These are phyloP conservation scores for Chaetodon auriga DNA, from an alignment of 2,113 vertebrate genomes.

Conservation along the genomic window DNA sequence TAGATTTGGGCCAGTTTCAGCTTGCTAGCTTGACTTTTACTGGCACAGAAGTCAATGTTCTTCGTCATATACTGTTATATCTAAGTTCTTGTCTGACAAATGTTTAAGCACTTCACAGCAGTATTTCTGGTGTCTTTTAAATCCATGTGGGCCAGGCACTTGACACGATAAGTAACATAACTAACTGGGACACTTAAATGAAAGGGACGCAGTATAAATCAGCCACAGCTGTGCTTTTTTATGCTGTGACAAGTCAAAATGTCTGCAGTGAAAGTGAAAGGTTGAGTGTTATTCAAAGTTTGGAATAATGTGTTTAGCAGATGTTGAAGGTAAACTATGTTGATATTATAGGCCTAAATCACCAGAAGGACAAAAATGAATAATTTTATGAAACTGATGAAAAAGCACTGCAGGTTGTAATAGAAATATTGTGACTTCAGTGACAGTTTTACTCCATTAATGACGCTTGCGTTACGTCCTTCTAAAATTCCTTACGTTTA, in stretches of 20 bases:
- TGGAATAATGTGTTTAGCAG: conserved; percentile 1
- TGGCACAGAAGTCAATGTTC: neutral
- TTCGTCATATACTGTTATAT: neutral
- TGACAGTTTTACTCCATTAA: neutral
- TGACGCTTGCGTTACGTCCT: too few species aligned
- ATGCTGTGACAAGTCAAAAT: neutral
- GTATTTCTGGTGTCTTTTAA: neutral
- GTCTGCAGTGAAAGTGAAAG: conserved; percentile 8
- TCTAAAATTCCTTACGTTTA: too few species aligned
- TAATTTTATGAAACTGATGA: neutral
- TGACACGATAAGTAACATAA: neutral
- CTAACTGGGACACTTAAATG: neutral
- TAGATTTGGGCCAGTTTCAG: neutral
- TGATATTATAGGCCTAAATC: neutral
- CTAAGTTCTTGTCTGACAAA: neutral
- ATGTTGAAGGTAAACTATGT: neutral
- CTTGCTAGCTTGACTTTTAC: neutral
- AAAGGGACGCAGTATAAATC: neutral
- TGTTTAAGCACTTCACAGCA: neutral
- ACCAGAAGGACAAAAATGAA: neutral
- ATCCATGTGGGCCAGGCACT: neutral
- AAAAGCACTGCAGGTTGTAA: neutral
- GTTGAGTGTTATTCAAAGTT: conserved; percentile 5
- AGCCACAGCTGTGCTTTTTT: neutral
- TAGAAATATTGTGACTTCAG: neutral